phyloP scores from a whole-genome alignment of 2,113 vertebrate species.

The Aspidoscelis tigris region DNA sequence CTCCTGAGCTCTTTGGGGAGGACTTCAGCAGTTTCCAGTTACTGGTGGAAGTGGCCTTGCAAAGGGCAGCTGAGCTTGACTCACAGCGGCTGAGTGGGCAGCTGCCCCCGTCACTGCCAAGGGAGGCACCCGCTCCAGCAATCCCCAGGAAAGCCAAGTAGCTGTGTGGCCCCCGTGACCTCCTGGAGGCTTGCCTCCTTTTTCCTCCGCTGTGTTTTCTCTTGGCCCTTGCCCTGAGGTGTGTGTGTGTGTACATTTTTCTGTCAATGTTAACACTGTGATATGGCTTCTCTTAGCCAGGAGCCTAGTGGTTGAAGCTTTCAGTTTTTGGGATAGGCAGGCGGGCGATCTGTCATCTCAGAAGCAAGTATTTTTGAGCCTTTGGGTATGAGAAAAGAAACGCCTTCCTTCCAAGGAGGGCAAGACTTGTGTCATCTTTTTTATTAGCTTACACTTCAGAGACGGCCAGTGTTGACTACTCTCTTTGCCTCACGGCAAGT shows the following conservation, averaged over 20 bases:
- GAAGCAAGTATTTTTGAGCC: neutral
- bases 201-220: neutral
- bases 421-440: fast-evolving
- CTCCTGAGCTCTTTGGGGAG: conserved; percentile 86
- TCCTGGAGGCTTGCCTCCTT: conserved; percentile 7
- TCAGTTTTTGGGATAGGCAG: neutral
- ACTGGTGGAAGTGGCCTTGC: conserved; percentile 89
- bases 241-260: neutral
- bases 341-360: neutral
- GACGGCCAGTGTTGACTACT: fast-evolving
- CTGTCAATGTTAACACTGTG: conserved; percentile 12
- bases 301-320: neutral
- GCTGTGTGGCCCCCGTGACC: neutral
- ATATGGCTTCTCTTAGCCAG: neutral
- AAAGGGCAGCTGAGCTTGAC: conserved; percentile 90
- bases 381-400: neutral
- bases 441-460: neutral
- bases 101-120: conserved; percentile 53
- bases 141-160: conserved; percentile 72
- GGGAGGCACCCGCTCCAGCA: conserved; percentile 38
- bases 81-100: conserved; percentile 75
- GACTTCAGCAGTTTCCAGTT: conserved; percentile 94
- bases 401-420: neutral
- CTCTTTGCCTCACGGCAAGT: neutral
- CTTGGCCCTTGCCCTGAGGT: neutral